phyloP scores from a whole-genome alignment of 2,888 invertebrate genomes.

The Taenaris catops region DNA sequence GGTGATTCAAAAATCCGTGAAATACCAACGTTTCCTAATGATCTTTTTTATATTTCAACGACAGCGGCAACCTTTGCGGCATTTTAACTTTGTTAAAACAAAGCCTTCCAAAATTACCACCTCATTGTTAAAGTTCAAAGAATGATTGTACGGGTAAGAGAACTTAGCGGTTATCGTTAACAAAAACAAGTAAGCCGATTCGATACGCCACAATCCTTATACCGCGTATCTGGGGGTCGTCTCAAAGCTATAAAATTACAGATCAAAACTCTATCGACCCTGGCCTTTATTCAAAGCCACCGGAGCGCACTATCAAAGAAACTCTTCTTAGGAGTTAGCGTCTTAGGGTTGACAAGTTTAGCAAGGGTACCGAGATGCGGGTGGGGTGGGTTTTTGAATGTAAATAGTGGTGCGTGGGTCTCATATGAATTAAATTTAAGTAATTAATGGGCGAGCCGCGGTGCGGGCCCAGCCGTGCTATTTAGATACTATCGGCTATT shows the following conservation, averaged over 20 bases:
- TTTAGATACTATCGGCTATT: slow-evolving; percentile 42
- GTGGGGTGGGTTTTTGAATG: slow-evolving; percentile 71
- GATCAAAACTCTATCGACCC: slow-evolving; percentile 77
- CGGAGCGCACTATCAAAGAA: slow-evolving; percentile 79
- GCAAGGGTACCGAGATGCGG: slow-evolving; percentile 73
- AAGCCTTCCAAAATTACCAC: slow-evolving; percentile 9
- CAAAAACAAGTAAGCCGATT: slow-evolving; percentile 48
- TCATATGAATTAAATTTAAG: slow-evolving; percentile 79
- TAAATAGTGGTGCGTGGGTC: slow-evolving; percentile 70
- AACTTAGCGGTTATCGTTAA: slow-evolving; percentile 27
- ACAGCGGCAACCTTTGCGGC: slow-evolving; percentile 3
- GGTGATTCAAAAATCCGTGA: too few species aligned
- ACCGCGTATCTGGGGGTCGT: slow-evolving; percentile 55
- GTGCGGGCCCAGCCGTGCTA: slow-evolving; percentile 25
- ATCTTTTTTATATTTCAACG: slow-evolving; percentile 1
- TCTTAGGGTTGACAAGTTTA: slow-evolving; percentile 74
- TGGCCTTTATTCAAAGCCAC: slow-evolving; percentile 71
- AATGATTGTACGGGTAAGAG: slow-evolving; percentile 11
- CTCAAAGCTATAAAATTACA: slow-evolving; percentile 79
- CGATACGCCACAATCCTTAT: slow-evolving; percentile 61
- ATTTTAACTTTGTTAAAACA: slow-evolving; percentile 5
- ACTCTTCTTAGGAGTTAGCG: slow-evolving; percentile 74
- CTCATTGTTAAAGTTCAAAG: slow-evolving; percentile 15
- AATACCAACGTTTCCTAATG: background rate
- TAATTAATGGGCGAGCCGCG: slow-evolving; percentile 64